Conservation (phyloP, 2,888 invertebrate species). For the Gasteruption jaculator region DNA sequence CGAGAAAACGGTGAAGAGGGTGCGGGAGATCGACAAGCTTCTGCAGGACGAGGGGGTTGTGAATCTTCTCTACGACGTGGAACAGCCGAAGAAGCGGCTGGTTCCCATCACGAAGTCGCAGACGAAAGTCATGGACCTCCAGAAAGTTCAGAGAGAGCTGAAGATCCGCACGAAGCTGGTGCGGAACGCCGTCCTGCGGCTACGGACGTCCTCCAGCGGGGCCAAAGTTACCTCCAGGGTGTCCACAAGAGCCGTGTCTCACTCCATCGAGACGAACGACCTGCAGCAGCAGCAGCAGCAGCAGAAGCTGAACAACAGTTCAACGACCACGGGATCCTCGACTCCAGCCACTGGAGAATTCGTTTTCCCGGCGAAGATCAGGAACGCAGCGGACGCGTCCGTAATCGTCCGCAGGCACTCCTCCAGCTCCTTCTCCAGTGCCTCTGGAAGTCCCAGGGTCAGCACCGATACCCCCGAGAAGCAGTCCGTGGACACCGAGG, state of each 20-base stretch:
- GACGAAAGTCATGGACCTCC: constrained; percentile 45
- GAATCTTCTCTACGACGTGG: constrained; percentile 78
- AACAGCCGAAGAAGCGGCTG: constrained; percentile 50
- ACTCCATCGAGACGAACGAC: constrained; percentile 34
- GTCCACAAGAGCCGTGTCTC: constrained; percentile 54
- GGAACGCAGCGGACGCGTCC: constrained; percentile 66
- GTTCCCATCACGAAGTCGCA: constrained; percentile 46
- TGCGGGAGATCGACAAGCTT: constrained; percentile 71
- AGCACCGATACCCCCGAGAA: constrained; percentile 47
- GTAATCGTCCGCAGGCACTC: constrained; percentile 79
- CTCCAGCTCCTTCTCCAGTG: constrained; percentile 76
- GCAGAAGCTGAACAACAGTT: constrained; percentile 25
- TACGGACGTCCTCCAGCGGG: constrained; percentile 52
- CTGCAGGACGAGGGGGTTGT: constrained; percentile 83
- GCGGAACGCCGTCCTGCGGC: constrained; percentile 57
- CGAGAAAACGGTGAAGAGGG: constrained; percentile 53
- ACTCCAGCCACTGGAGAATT: no score
- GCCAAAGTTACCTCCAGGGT: constrained; percentile 55
- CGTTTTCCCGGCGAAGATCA: constrained; percentile 41
- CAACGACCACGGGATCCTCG: constrained; percentile 29
- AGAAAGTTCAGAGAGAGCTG: constrained; percentile 46
- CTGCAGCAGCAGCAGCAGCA: constrained; percentile 21
- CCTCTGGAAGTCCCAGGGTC: constrained; percentile 62
- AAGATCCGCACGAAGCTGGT: constrained; percentile 59
- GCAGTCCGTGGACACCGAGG: constrained; percentile 23